Evolutionary conservation across 2,113 vertebrate genomes (phyloP), one percentile per base, ranked within the genome.

Genomic region (Oxygymnocypris stewartii): DNA sequence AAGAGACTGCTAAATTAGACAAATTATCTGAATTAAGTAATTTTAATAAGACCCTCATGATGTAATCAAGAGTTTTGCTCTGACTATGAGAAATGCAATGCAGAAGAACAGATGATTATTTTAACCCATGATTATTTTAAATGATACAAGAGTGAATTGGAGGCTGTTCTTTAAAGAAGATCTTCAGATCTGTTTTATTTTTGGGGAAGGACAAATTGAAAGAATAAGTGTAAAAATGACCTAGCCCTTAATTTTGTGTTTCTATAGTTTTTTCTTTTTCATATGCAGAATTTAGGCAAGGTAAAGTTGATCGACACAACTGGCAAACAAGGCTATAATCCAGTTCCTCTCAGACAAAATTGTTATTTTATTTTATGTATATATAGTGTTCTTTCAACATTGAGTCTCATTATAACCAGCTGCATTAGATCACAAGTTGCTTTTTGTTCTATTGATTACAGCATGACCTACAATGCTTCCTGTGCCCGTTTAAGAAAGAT

Each of bases 241-340:
- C 79, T 13, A 61, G 75, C 63, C 78, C 57, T 37, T 75, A 37
- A 57, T 20, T 79, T 84, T 76, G 35, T 79, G 74, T 81, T 69
- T n/a, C 37, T 81, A 37, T 23, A 31, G 16, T 61, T 7, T 71
- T 47, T 73, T 84, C 13, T 82, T 86, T 42, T 65, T 83, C 79
- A 47, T 75, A 65, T 88, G 61, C 73, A 78, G 63, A 67, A 87
- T 87, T 88, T 80, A 71, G 79, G 74, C 85, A 76, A 87, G 88
- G 85, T 73, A 57, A 51, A 77, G 25, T 23, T 82, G 79, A 57
- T 16, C 74, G 54, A 87, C 12, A 71, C 73, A 49, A 65, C 25
- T 84, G 88, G 69, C 80, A 84, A 82, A 87, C 82, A 75, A 85
- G 87, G 85, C 88, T 88, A 61, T 88, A 88, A 90, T 89, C 85